Conservation (phyloP, 2,113 vertebrate species). For the Scartelaos histophorus region DNA sequence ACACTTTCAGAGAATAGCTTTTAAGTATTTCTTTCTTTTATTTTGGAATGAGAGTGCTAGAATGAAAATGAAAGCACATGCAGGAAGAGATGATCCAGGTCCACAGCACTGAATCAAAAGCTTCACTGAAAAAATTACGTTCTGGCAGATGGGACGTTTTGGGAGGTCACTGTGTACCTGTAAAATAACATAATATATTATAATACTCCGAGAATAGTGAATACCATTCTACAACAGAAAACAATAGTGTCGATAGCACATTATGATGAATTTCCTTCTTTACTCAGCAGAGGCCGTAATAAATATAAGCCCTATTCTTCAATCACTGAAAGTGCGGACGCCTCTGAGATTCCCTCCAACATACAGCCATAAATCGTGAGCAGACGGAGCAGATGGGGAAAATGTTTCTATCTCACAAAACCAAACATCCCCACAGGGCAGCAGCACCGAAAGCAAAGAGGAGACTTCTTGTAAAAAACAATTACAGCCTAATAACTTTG, state of each 20-base stretch:
- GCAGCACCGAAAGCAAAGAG: conserved; percentile 13
- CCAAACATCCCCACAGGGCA: conserved; percentile 26
- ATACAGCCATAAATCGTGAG: conserved; percentile 34
- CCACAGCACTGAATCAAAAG: too few relatives aligned
- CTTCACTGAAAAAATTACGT: too few relatives aligned
- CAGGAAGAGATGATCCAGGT: too few relatives aligned
- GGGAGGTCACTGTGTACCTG: not conserved
- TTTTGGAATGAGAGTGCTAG: too few relatives aligned
- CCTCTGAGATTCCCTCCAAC: conserved; percentile 17
- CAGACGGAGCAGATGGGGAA: conserved; percentile 33
- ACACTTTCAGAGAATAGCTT: not conserved
- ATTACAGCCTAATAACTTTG: conserved; percentile 68
- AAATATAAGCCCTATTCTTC: conserved; percentile 5
- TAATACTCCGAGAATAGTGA: not conserved
- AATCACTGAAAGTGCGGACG: conserved; percentile 21
- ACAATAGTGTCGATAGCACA: not conserved
- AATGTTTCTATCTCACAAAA: conserved; percentile 44
- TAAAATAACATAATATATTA: not conserved
- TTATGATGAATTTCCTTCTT: not conserved
- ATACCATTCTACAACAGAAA: not conserved
- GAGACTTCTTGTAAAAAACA: conserved; percentile 53
- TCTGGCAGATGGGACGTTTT: too few relatives aligned
- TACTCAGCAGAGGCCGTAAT: not conserved
- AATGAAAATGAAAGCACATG: too few relatives aligned
- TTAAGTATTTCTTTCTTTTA: not conserved